phyloP scores from a whole-genome alignment of 2,888 invertebrate species.

The Acleris emargana region DNA sequence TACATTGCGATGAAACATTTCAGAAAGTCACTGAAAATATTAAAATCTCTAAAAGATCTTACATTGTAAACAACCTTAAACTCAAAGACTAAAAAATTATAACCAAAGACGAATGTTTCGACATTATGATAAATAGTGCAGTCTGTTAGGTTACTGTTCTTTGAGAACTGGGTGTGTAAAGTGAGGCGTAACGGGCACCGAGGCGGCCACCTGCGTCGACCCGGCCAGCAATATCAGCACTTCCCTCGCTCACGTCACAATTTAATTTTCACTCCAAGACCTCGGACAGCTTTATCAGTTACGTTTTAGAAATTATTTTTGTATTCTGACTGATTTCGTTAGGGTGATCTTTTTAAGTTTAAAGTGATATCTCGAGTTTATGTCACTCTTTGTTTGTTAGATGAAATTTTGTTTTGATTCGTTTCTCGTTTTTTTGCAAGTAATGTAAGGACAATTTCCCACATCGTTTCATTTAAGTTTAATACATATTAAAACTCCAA shows the following conservation, averaged over 20 bases:
- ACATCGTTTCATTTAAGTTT: too few species aligned
- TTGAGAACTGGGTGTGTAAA: not conserved
- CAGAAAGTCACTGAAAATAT: not conserved
- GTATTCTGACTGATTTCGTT: slow-evolving; percentile 12
- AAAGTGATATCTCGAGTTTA: not conserved
- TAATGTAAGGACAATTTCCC: not conserved
- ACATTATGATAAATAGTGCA: not conserved
- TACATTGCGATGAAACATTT: slow-evolving; percentile 1
- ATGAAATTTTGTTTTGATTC: not conserved
- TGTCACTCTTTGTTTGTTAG: not conserved
- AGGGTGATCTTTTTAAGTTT: not conserved
- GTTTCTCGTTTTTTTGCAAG: not conserved
- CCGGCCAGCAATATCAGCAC: slow-evolving; percentile 33
- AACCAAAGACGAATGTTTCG: not conserved
- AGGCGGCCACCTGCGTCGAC: slow-evolving; percentile 25
- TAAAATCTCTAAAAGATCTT: not conserved
- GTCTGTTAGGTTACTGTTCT: slow-evolving; percentile 15
- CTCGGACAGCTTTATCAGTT: slow-evolving; percentile 31
- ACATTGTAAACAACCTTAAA: not conserved
- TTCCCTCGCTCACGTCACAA: slow-evolving; percentile 30
- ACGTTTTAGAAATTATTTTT: slow-evolving; percentile 2
- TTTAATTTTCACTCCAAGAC: slow-evolving; percentile 31
- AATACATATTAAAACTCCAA: too few species aligned
- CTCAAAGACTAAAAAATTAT: not conserved
- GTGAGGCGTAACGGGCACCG: slow-evolving; percentile 17